Evolutionary conservation across 2,113 vertebrate species (phyloP).

Genomic region (Piliocolobus tephrosceles): DNA sequence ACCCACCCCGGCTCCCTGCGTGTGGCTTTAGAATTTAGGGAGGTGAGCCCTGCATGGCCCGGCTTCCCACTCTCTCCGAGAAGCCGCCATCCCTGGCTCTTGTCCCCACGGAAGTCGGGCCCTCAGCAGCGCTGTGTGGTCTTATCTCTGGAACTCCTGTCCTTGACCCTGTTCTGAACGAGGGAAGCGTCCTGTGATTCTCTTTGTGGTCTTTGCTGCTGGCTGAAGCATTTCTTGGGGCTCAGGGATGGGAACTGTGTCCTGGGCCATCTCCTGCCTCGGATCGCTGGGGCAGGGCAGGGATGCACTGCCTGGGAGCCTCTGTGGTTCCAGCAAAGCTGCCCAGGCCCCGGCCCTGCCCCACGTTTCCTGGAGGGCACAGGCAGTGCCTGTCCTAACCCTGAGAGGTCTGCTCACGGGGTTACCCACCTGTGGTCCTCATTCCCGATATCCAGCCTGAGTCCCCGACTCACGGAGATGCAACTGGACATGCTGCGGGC

Average conservation of each 20-base stretch:
- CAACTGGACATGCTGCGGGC: accelerated
- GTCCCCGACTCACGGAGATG: accelerated
- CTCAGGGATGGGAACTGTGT: neutral
- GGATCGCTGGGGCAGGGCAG: neutral
- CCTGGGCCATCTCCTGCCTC: accelerated
- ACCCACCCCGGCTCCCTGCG: neutral
- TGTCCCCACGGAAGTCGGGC: accelerated
- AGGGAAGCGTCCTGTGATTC: accelerated
- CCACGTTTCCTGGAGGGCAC: accelerated
- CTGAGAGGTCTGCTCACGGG: accelerated
- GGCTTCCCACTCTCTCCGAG: neutral
- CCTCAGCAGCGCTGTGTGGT: neutral
- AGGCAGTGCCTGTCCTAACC: accelerated
- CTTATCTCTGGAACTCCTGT: neutral
- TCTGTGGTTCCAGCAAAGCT: too few relatives aligned
- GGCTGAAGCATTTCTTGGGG: accelerated
- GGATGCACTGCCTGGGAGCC: accelerated
- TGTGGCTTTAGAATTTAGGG: neutral
- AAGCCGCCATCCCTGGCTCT: accelerated
- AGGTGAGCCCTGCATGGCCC: neutral
- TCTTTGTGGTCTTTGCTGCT: accelerated
- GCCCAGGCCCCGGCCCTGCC: accelerated
- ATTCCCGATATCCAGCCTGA: neutral
- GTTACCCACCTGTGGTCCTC: accelerated
- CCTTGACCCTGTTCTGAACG: neutral